Conservation (phyloP, 2,113 vertebrate genomes). For the Columbina picui region DNA sequence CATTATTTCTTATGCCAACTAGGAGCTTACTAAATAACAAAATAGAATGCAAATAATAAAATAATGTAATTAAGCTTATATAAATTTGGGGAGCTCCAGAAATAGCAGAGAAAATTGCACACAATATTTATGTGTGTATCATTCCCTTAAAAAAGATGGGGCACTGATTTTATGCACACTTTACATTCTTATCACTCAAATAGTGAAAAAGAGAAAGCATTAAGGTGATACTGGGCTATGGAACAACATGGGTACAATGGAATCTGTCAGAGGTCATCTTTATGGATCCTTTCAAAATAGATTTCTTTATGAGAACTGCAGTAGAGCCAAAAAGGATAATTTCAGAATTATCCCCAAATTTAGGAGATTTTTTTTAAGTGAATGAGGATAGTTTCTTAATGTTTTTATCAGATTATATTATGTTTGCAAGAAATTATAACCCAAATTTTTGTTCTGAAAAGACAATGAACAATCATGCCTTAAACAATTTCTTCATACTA, state of each 20-base stretch:
- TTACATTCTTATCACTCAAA: constrained; percentile 19
- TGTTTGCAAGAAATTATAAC: background rate
- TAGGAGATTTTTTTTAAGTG: background rate
- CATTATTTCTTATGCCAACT: constrained; percentile 66
- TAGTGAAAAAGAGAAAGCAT: background rate
- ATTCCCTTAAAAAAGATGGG: constrained; percentile 14
- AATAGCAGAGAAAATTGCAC: constrained; percentile 43
- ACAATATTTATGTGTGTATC: background rate
- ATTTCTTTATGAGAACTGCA: background rate
- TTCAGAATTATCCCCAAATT: background rate
- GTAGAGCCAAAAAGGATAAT: background rate
- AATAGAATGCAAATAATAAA: constrained; percentile 44
- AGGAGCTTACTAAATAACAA: constrained; percentile 57
- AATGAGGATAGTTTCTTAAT: background rate
- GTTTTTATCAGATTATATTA: background rate
- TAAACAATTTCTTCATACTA: background rate
- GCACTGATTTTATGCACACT: constrained; percentile 35
- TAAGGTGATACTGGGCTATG: background rate
- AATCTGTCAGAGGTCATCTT: background rate
- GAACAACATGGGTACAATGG: background rate
- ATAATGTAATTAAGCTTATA: constrained; percentile 65
- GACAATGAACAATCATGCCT: background rate
- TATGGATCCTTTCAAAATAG: background rate
- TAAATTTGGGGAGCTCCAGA: constrained; percentile 21
- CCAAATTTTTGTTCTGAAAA: background rate